These are phyloP conservation scores for Cryptomyrus ogoouensis DNA, from an alignment of 2,113 vertebrate genomes.

Conservation along the genomic window DNA sequence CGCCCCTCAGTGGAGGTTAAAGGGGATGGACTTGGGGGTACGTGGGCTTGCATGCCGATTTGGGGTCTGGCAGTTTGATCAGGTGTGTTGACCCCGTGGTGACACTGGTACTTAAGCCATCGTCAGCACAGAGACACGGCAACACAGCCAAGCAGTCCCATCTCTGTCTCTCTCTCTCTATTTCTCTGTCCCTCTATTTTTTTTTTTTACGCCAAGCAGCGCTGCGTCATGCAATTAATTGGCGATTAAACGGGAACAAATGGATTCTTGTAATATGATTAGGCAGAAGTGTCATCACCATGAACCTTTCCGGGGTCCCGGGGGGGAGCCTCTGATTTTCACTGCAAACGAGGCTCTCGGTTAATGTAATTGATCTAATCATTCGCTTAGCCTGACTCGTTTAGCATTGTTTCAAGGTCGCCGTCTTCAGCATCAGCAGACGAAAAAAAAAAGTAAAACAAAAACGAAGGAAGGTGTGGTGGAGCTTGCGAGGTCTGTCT, in stretches of 20 bases:
- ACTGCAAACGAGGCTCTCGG: conserved; percentile 21
- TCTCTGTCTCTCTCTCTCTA: background rate
- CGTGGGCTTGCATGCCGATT: conserved; percentile 43
- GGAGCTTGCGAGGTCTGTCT: background rate
- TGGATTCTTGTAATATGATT: conserved; percentile 23
- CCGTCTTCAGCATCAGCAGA: background rate
- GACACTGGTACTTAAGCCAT: background rate
- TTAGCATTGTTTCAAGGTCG: conserved; percentile 29
- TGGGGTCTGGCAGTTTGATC: conserved; percentile 16
- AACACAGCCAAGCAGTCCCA: background rate
- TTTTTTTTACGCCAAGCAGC: background rate
- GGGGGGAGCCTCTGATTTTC: conserved; percentile 4
- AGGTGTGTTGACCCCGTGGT: background rate
- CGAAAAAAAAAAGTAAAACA: background rate
- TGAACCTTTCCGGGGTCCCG: background rate
- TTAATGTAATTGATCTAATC: conserved; percentile 32
- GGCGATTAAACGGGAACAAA: conserved; percentile 26
- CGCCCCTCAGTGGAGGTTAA: conserved; percentile 43
- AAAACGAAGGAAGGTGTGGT: background rate
- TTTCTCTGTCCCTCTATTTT: background rate
- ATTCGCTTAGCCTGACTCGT: conserved; percentile 25
- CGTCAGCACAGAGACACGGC: background rate
- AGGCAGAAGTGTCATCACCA: conserved; percentile 13
- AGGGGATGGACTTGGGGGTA: conserved; percentile 36
- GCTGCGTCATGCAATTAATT: conserved; percentile 21